These are phyloP conservation scores for Oasisia sp. DNA, from an alignment of 2,888 invertebrate genomes.

Conservation along the genomic window DNA sequence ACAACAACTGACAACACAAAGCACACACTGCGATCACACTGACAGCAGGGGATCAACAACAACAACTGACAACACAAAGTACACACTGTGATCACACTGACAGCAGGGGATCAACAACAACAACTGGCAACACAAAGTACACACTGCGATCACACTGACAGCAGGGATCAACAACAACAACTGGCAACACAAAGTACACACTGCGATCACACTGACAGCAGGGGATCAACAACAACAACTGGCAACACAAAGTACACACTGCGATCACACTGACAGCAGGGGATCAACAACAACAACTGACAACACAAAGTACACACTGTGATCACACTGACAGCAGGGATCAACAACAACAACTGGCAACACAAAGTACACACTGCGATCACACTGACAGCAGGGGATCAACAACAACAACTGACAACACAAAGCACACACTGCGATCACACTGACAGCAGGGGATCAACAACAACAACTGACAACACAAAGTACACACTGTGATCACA, in stretches of 20 bases:
- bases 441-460: slow-evolving; percentile 36
- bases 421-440: no score
- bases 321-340: no score
- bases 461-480: slow-evolving; percentile 51
- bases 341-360: slow-evolving; percentile 56
- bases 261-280: no score
- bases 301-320: no score
- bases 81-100: no score
- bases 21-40: no score
- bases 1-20: slow-evolving; percentile 50
- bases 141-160: no score
- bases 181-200: slow-evolving; percentile 36
- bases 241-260: neutral
- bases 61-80: slow-evolving; percentile 48
- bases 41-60: slow-evolving; percentile 37
- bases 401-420: slow-evolving; percentile 54
- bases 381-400: no score
- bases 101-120: slow-evolving; percentile 51
- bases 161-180: slow-evolving; percentile 55
- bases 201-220: no score
- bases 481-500: no score
- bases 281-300: slow-evolving; percentile 60
- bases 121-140: slow-evolving; percentile 43
- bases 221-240: slow-evolving; percentile 61
- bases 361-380: no score